These are phyloP conservation scores for Callipepla squamata DNA, from an alignment of 2,113 vertebrate species.

Conservation along the genomic window DNA sequence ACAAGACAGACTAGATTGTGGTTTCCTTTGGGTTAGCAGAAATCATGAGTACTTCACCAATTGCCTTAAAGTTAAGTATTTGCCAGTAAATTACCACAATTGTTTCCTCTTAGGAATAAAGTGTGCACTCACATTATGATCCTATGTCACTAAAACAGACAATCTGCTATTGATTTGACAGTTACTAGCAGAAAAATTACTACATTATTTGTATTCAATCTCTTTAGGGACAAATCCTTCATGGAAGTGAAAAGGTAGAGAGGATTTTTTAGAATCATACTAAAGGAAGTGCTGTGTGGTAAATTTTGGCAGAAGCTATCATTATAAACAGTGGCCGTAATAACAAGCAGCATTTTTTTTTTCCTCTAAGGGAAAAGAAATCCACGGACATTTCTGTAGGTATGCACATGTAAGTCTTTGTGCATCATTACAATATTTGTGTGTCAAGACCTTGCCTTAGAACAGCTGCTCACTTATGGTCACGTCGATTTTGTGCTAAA, in stretches of 20 bases:
- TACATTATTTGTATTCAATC: neutral
- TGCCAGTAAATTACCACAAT: slow-evolving; percentile 37
- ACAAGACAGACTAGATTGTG: slow-evolving; percentile 33
- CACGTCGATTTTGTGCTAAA: slow-evolving; percentile 26
- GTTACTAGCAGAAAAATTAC: neutral
- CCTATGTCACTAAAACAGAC: neutral
- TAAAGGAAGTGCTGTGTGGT: neutral
- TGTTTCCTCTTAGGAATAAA: slow-evolving; percentile 8
- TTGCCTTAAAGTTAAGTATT: neutral
- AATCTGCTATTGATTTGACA: neutral
- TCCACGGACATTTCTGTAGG: neutral
- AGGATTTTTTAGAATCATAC: neutral
- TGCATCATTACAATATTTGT: neutral
- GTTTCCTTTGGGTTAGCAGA: slow-evolving; percentile 49
- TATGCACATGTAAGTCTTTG: neutral
- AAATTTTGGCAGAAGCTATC: neutral
- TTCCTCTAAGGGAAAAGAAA: neutral
- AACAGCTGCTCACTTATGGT: neutral
- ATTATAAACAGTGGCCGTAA: neutral
- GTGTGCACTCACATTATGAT: neutral
- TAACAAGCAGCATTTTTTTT: neutral
- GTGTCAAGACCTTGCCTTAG: slow-evolving; percentile 34
- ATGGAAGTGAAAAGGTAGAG: neutral
- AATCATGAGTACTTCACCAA: neutral
- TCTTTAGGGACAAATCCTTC: neutral